Base-by-base conservation (phyloP, 2,888 invertebrate genomes). In the Melieria picta region DNA sequence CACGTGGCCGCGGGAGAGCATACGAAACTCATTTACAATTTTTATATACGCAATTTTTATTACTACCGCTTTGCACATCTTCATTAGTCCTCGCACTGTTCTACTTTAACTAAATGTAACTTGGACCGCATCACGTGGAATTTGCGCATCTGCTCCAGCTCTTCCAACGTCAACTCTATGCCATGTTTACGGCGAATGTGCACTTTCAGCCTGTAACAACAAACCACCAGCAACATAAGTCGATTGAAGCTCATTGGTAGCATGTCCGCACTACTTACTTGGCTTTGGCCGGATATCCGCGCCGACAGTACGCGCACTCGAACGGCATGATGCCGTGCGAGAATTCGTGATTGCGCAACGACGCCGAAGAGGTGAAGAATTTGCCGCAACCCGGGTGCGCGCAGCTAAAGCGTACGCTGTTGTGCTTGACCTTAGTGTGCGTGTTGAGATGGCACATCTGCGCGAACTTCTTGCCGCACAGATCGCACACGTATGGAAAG, bases 321-420 rank as follows among this genome's bases (percentile, higher is more conserved):
- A 83, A 82, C 0, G 82, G 82, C 82, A 83, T 81, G 16, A 75
- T 65, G 45, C 80, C 74, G 57, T 82, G 81, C 0, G 77, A 74
- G 62, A 73, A 81, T 71, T 83, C 81, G 68, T 83, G 82, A 77
- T 78, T 79, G 5, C 82, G 74, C 10, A 82, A 68, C 5, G 82
- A 78, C n/a, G 80, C 69, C 2, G 81, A 80, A 4, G 82, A 82
- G 4, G 78, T 82, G 43, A 83, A 82, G 10, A 76, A 74, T 71
- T 80, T 81, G 10, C 76, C 78, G 66, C 82, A 82, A 43, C 69
- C 72, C n/a, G 75, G 75, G 73, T 76, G 80, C 6, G 77, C 77
- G 42, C 82, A 83, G 3, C 75, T 72, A 42, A 79, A 83, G 4
- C 83, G 79, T 7, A 78, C 74, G 50, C 77, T 76, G 30, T 78